Evolutionary conservation across 2,797 vertebrate species (phyloP).

Genomic region (Myioborus miniatus): DNA sequence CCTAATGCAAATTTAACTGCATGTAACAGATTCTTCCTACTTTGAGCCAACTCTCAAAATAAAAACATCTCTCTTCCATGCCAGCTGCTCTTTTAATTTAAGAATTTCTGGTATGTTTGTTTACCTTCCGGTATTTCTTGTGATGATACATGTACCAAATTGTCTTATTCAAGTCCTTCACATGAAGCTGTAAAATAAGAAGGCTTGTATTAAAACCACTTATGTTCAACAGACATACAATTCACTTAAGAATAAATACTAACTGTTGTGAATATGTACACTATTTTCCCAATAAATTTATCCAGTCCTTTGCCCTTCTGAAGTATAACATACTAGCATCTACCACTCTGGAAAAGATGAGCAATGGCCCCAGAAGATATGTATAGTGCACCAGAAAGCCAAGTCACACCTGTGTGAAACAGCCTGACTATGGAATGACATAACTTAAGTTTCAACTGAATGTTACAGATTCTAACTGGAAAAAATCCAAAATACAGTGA

Average conservation of each 20-base stretch:
- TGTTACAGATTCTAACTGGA: not conserved
- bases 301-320: not conserved
- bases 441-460: not conserved
- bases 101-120: not conserved
- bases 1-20: not conserved
- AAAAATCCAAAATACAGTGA: not conserved
- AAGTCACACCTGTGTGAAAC: not conserved
- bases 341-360: not conserved
- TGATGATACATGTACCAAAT: conserved; percentile 89
- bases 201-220: not conserved
- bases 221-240: not conserved
- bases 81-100: not conserved
- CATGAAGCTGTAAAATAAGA: conserved; percentile 82
- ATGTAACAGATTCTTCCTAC: not conserved
- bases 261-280: not conserved
- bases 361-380: not conserved
- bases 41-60: not conserved
- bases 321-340: not conserved
- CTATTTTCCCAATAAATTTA: not conserved
- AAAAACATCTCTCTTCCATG: not conserved
- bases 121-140: conserved; percentile 90
- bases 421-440: not conserved
- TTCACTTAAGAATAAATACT: not conserved
- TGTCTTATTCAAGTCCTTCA: conserved; percentile 84
- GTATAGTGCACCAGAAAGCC: not conserved